Base-by-base conservation (phyloP, 2,113 vertebrate species). In the Embiotoca jacksoni region DNA sequence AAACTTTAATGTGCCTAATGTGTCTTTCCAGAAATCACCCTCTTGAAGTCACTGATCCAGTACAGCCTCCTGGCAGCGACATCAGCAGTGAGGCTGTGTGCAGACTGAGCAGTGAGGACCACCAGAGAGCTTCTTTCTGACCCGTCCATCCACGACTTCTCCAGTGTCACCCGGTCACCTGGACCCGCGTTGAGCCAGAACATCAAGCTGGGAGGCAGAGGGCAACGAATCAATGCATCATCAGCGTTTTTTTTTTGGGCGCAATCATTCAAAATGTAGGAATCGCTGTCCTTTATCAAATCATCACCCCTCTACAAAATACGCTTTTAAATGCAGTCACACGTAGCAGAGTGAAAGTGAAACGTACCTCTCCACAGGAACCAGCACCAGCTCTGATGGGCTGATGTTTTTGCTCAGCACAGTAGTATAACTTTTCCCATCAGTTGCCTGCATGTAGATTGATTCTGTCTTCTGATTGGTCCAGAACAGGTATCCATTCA, bases 401-500 rank as follows among this genome's bases (percentile, higher is more conserved):
- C 83, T 80, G 50, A 96, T 81, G 0, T 95, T 86, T 88, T 98
- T 98, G 62, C 94, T 93, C 62, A 97, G 64, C 73, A 99, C 66
- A 3, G 90, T 91, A 1, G 86, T 89, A 0, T 94, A 94, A 58
- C 95, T 96, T n/a, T 85, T 93, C 33, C 94, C 96, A 52, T 97
- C 91, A 1, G 83, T 74, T 66, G 95, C 64, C 32, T 95, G 96
- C 2, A 93, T 93, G 6, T 90, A 95, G 82, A 98, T 95, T 0
- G 92, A 91, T 58, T 85, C 78, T 0, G 91, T 91, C 30, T 83
- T 89, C 63, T 85, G 88, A 90, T 96, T 97, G 41, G 96, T 93
- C 97, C 97, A 98, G 70, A 96, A 98, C 1, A 98, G 75, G 66
- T 96, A 95, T 8, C 96, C 96, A 23, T 93, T 96, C 58, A 96